phyloP scores from a whole-genome alignment of 92 coral and sea anemone species.

The Heteractis magnifica region DNA sequence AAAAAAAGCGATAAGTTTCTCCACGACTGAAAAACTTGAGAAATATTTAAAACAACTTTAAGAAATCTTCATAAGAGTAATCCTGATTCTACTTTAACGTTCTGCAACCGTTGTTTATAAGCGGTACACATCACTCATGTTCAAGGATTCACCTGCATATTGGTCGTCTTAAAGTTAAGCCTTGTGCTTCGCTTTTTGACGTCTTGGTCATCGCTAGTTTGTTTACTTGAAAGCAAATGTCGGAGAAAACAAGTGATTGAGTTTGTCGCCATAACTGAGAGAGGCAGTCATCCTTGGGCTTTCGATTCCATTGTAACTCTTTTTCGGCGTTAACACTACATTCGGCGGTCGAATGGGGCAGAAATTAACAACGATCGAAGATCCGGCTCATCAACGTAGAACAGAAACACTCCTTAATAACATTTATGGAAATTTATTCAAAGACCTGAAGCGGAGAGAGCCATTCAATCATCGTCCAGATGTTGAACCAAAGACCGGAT shows the following conservation, averaged over 20 bases:
- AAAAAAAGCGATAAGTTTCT: background rate
- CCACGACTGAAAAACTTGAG: background rate
- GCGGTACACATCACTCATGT: background rate
- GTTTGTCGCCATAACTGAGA: conserved; percentile 22
- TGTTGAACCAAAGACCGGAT: conserved; percentile 19
- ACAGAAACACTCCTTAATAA: conserved; percentile 4
- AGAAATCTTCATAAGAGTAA: background rate
- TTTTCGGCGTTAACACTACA: background rate
- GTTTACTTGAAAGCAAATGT: conserved; percentile 13
- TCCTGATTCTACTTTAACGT: background rate
- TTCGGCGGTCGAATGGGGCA: background rate
- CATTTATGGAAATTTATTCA: conserved; percentile 30
- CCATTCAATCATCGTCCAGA: conserved; percentile 23
- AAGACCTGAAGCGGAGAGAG: conserved; percentile 1
- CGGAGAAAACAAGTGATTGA: conserved; percentile 12
- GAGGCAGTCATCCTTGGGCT: background rate
- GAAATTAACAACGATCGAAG: background rate
- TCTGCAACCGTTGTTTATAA: background rate
- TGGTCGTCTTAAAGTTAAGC: conserved; percentile 13
- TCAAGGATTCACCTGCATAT: conserved; percentile 11
- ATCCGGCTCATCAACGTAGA: conserved; percentile 19
- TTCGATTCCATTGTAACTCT: background rate
- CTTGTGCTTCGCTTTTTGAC: conserved; percentile 10
- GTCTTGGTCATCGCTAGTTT: background rate
- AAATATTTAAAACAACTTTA: background rate